Evolutionary conservation across 2,888 invertebrate species (phyloP), one percentile per base, ranked within the genome.

Genomic region (Clitarchus hookeri): DNA sequence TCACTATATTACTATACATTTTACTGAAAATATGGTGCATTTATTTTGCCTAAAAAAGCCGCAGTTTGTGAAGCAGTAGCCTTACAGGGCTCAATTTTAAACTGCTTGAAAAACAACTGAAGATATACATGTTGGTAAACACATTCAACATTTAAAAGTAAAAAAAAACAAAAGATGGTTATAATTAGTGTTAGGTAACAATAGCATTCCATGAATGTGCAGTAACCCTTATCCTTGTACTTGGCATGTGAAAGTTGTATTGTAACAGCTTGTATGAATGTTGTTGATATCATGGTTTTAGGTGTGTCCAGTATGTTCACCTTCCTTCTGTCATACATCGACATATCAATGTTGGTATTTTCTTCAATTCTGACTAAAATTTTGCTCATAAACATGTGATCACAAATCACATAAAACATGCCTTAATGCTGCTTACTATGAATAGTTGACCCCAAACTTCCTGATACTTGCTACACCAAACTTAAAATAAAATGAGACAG

Each of bases 131-230:
- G 65, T 65, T 65, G 65, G 65, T 19, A 3, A 0, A 65, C 65
- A 65, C 16, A 19, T 65, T n/a, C n/a, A 9, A 19, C 65, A 65
- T 8, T 65, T 65, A 65, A 65, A 65, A 65, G 8, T n/a, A 65
- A 65, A n/a, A 65, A 65, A 65, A 65, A n/a, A n/a, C n/a, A n/a
- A 4, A n/a, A 65, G 0, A 65, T 36, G 36, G 65, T n/a, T 23
- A n/a, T 23, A 65, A n/a, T 12, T 19, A 19, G 65, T 65, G 65
- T 65, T 65, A 65, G 65, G n/a, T 65, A 65, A 16, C 65, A 65
- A 65, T 65, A 65, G 65, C 65, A n/a, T 65, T 65, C 65, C 65
- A n/a, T 65, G 65, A 65, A 65, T 65, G 65, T 65, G 65, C 65
- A 65, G 65, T 65, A 65, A 19, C 65, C 65, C 65, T n/a, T 11